Base-by-base conservation (phyloP, 2,888 invertebrate species). In the Crepidodera aurea region DNA sequence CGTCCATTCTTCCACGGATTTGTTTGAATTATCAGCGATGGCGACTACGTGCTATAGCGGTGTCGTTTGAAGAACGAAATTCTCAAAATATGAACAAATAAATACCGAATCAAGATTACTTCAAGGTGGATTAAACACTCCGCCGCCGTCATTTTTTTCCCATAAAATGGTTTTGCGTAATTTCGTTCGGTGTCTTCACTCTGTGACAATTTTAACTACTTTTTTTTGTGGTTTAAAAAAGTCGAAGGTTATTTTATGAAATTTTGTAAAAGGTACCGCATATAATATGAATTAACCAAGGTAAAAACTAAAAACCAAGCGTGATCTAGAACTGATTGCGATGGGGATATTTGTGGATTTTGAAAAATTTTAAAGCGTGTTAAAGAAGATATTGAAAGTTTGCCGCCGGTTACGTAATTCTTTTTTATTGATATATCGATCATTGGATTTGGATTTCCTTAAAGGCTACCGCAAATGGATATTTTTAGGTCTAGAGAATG, bases 21-120 rank as follows among this genome's bases (percentile, higher is more conserved):
- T 32, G 22, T 19, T 37, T 37, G 13, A 39, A 51, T 39, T 39
- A 51, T 15, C 25, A 22, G 25, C 15, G 39, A 51, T 37, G 51
- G 51, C 51, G 22, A 39, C 51, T 51, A 51, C 51, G 51, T 51
- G 51, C 37, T 37, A 34, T 15, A 13, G 34, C 53, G 53, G 53
- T 27, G 7, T 27, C 25, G 25, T 51, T 53, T 40, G 40, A 53
- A 40, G 27, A 13, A 40, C 27, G 15, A 12, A 40, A 53, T 53
- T 53, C 53, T 53, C 27, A 54, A 54, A 54, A 54, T 54, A 54
- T 44, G 42, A 42, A 44, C 32, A 54, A 44, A 44, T 44, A 54
- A 44, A 44, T 32, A 54, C 29, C 42, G 18, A 39, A 54, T 44
- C 54, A 42, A 42, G 29, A 29, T 54, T 12, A 44, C 54, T 53